phyloP scores from a whole-genome alignment of 1,140 invertebrate genomes.

The Drosophila arawakana region DNA sequence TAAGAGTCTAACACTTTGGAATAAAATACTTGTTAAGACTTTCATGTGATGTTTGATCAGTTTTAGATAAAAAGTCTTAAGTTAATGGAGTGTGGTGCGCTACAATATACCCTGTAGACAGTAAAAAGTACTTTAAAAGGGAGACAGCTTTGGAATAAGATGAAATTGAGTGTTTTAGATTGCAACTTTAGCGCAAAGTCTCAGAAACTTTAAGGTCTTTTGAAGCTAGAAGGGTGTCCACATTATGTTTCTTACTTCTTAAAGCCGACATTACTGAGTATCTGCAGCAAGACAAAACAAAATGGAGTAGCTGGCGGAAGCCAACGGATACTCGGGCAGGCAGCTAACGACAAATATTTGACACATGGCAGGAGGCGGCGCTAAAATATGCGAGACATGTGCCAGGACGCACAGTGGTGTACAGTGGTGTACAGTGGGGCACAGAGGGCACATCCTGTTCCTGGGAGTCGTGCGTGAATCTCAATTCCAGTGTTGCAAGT shows the following conservation, averaged over 20 bases:
- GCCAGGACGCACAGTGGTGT: constrained; percentile 24
- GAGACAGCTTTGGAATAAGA: too few relatives aligned
- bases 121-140: too few relatives aligned
- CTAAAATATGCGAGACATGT: constrained; percentile 77
- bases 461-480: constrained; percentile 35
- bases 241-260: too few relatives aligned
- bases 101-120: constrained; percentile 8
- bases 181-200: too few relatives aligned
- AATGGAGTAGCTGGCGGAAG: constrained; percentile 20
- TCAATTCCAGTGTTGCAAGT: constrained; percentile 32
- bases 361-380: constrained; percentile 48
- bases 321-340: constrained; percentile 35
- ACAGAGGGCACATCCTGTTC: background rate
- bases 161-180: too few relatives aligned
- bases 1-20: background rate
- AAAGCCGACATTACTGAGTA: background rate
- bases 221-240: too few relatives aligned
- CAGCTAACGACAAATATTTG: constrained; percentile 75
- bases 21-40: too few relatives aligned
- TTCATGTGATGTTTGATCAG: too few relatives aligned
- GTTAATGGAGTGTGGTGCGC: background rate
- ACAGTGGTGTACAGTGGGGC: background rate
- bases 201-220: too few relatives aligned
- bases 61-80: too few relatives aligned
- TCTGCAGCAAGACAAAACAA: background rate